These are phyloP conservation scores for Notodonta ziczac DNA, from an alignment of 2,888 invertebrate species.

Conservation along the genomic window DNA sequence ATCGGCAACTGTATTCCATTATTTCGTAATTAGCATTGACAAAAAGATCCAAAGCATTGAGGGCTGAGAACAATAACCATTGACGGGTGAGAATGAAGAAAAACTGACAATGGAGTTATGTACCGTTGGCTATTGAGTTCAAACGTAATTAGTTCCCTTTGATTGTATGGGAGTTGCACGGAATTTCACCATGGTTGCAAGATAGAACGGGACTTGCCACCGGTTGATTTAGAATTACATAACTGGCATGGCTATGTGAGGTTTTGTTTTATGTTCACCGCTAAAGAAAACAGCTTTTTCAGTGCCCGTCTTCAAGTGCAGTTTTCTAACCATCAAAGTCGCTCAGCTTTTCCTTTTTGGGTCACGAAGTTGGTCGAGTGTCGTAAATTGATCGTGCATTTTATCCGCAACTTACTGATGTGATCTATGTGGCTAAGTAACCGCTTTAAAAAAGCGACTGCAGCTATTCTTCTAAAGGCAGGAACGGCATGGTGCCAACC, in stretches of 20 bases:
- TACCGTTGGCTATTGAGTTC: conserved; percentile 43
- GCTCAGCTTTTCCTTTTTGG: neutral
- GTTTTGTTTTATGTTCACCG: neutral
- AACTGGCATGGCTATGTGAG: neutral
- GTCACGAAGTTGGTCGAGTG: neutral
- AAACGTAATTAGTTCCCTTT: conserved; percentile 34
- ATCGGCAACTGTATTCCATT: conserved; percentile 29
- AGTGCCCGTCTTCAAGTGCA: neutral
- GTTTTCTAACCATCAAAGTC: neutral
- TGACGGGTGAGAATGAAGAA: conserved; percentile 46
- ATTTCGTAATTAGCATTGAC: conserved; percentile 35
- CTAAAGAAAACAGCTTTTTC: neutral
- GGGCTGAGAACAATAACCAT: conserved; percentile 40
- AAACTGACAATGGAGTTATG: conserved; percentile 31
- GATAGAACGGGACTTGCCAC: conserved; percentile 6
- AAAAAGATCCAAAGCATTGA: conserved; percentile 30
- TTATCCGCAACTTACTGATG: neutral
- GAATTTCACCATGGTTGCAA: neutral
- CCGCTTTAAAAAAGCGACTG: neutral
- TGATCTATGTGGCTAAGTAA: neutral
- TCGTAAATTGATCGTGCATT: neutral
- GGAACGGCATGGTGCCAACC: conserved; percentile 1
- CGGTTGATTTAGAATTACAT: neutral
- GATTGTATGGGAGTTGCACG: conserved; percentile 18
- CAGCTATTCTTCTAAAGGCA: neutral